Evolutionary conservation across 2,888 invertebrate species (phyloP).

Genomic region (Pheosia tremula): DNA sequence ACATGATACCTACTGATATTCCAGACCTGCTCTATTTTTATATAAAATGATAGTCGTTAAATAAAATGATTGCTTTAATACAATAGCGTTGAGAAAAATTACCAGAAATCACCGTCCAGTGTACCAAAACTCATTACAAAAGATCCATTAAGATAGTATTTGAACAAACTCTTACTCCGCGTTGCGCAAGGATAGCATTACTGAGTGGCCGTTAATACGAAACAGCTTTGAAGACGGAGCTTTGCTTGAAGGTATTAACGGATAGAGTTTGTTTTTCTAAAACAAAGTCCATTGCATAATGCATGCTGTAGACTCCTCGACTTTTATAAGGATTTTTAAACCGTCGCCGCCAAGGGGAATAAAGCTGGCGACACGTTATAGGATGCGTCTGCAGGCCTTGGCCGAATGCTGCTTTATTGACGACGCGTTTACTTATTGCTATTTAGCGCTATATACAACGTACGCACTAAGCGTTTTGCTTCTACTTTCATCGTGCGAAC

Average conservation of each 20-base stretch:
- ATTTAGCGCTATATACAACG: too few relatives aligned
- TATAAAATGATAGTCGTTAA: too few relatives aligned
- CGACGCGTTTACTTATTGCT: too few relatives aligned
- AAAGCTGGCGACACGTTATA: not conserved
- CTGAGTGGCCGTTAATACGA: constrained; percentile 2
- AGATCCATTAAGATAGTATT: not conserved
- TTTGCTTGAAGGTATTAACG: constrained; percentile 10
- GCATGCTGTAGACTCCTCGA: constrained; percentile 12
- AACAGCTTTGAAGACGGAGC: constrained; percentile 3
- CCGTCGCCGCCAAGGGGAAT: constrained; percentile 8
- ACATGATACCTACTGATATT: too few relatives aligned
- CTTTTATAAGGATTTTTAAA: constrained; percentile 17
- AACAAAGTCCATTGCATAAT: constrained; percentile 14
- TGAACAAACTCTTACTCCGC: not conserved
- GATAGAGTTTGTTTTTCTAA: constrained; percentile 14
- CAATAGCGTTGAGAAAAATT: not conserved
- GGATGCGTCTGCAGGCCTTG: too few relatives aligned
- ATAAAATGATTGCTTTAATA: too few relatives aligned
- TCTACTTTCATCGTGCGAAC: too few relatives aligned
- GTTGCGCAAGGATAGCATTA: constrained; percentile 3
- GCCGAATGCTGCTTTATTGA: too few relatives aligned
- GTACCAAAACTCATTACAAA: not conserved
- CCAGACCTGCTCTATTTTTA: too few relatives aligned
- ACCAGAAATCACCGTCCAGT: not conserved
- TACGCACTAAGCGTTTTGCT: too few relatives aligned